phyloP scores from a whole-genome alignment of 1,140 invertebrate species.

The Lanistes nyassanus region DNA sequence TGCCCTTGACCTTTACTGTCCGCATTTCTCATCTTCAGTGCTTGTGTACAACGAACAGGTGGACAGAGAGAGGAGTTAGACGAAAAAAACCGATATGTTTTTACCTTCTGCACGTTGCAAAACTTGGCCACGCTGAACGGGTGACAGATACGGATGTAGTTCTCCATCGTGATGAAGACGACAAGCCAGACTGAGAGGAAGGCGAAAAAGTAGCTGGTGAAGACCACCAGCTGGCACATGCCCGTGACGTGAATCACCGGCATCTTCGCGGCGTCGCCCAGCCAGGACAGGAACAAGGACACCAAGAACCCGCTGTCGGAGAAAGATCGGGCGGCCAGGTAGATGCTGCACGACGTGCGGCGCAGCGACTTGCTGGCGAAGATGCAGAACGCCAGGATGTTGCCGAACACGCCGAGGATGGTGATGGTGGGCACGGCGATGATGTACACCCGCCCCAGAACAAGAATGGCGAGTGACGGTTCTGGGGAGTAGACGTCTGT shows the following conservation, averaged over 20 bases:
- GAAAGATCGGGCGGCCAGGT: conserved; percentile 71
- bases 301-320: conserved; percentile 71
- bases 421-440: conserved; percentile 68
- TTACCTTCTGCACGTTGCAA: conserved; percentile 49
- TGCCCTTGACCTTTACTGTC: too few species aligned
- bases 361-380: conserved; percentile 71
- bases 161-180: conserved; percentile 64
- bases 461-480: conserved; percentile 4
- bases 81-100: background rate
- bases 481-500: background rate
- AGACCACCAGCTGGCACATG: conserved; percentile 56
- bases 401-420: conserved; percentile 69
- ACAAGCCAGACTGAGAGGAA: conserved; percentile 65
- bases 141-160: conserved; percentile 58
- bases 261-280: conserved; percentile 69
- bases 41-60: too few species aligned
- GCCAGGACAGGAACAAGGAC: conserved; percentile 56
- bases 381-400: conserved; percentile 70
- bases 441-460: conserved; percentile 26
- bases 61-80: background rate
- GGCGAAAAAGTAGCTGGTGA: conserved; percentile 53
- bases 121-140: conserved; percentile 52
- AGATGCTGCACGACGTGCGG: conserved; percentile 72
- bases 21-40: too few species aligned
- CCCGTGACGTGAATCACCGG: conserved; percentile 50